Evolutionary conservation across 2,797 vertebrate species (phyloP), one percentile per base, ranked within the genome.

Genomic region (Apodemus agrarius): DNA sequence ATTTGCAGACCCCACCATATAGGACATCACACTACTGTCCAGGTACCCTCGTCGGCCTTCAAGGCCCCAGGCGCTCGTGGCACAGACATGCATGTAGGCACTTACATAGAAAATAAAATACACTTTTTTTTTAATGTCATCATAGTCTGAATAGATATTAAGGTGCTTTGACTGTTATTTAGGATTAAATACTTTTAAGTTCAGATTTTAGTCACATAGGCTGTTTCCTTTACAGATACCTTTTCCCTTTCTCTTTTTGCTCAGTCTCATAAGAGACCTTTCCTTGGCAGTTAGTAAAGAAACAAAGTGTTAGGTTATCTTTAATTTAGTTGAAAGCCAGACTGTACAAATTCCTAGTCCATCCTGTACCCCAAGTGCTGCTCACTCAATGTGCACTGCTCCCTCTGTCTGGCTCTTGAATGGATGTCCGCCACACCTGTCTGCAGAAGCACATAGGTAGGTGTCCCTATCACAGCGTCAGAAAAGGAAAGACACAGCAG

Each of bases 151-250:
- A 75, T 17, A 59, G 67, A 57, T 95, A 79, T 49, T 21, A 74
- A 34, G 90, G 63, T 81, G n/a, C 43, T 82, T 85, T 89, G 63
- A 85, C 26, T 93, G 29, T 43, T 76, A 31, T 80, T 2, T 84
- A 89, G 65, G 69, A 81, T 85, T 90, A 76, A 37, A 61, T 85
- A 67, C 87, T 46, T 94, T 85, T 69, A 40, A 61, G 82, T 82
- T 96, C 29, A 49, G 52, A 81, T 59, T 85, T 85, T 84, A 63
- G 52, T 94, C 29, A 52, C 10, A 17, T 3, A n/a, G 57, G 29
- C 26, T 85, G 12, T 89, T 37, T 34, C 82, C 31, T 85, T 85
- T 85, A 34, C 13, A 0, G 2, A 34, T 69, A 69, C 65, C 16
- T 31, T 69, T n/a, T 34, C 29, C 65, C 31, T 34, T 34, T 69